Evolutionary conservation across 2,797 vertebrate genomes (phyloP), one percentile per base, ranked within the genome.

Genomic region (Leucoraja ocellata): DNA sequence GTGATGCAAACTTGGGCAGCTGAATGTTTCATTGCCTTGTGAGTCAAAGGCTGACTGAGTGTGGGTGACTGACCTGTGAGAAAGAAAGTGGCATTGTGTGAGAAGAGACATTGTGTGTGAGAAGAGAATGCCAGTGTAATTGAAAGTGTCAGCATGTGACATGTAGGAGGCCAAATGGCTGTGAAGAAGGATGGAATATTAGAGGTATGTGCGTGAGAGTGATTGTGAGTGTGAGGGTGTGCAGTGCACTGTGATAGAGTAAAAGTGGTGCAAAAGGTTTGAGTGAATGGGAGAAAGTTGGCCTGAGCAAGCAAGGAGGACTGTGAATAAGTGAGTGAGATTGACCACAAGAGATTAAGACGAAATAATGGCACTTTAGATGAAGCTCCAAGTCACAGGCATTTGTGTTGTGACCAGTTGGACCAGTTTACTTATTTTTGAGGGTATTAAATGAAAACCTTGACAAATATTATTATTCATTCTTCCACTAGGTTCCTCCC

Each of bases 401-500:
- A 5, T 32, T 93, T n/a, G 10, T 18, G 7, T 68, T 61, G 21
- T 21, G 18, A 21, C 21, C 36, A 16, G 5, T 36, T 13, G 54
- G 32, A 6, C 28, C 65, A 13, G 58, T 46, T 46, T 46, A 61
- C 1, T 1, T 39, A 23, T 25, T 74, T 74, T 25, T 93, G 11
- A 6, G 8, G 91, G 71, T 14, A 25, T n/a, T 93, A 39, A 21
- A 28, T 36, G 8, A 76, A 78, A 2, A 25, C 11, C 11, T 77
- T 93, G 32, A 32, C 23, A 11, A 1, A 0, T 0, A 0, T 25
- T 7, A 0, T 77, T 3, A 88, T 88, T 68, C 23, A 14, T 0
- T 0, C 14, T 77, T 71, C 54, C 73, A 23, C 21, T 95, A 99
- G 98, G 98, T 39, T 95, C 97, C 1, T 13, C 95, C n/a, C 98